Evolutionary conservation across 2,888 invertebrate species (phyloP).

Genomic region (Pharmacophagus antenor): DNA sequence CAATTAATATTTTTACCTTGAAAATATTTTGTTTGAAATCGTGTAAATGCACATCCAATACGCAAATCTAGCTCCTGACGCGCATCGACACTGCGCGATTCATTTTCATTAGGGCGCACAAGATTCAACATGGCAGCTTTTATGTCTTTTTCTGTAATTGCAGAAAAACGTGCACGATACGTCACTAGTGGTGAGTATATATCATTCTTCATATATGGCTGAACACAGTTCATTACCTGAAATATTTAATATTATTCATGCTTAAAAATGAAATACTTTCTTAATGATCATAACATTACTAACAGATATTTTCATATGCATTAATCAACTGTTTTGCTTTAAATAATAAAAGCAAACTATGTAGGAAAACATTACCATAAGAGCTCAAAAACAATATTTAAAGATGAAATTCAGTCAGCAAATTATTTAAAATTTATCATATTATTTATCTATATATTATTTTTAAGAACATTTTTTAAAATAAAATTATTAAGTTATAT

Average conservation of each 20-base stretch:
- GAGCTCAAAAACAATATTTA: no score
- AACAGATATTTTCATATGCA: no score
- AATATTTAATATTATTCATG: constrained; percentile 20
- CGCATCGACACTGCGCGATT: constrained; percentile 97
- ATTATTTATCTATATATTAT: no score
- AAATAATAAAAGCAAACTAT: no score
- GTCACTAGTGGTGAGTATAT: constrained; percentile 83
- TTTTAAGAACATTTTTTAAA: no score
- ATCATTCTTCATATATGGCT: constrained; percentile 85
- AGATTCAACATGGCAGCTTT: constrained; percentile 94
- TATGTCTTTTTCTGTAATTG: constrained; percentile 98
- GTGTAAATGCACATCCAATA: constrained; percentile 99
- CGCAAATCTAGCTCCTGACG: constrained; percentile 98
- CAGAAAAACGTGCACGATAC: constrained; percentile 96
- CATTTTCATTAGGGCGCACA: constrained; percentile 95
- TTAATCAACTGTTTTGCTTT: no score
- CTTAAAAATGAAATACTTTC: background rate
- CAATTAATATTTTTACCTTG: constrained; percentile 81
- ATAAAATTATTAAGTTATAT: no score
- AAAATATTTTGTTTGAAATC: constrained; percentile 99
- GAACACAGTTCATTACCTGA: constrained; percentile 87
- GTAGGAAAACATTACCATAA: no score
- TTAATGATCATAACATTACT: no score
- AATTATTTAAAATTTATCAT: no score
- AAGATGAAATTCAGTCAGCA: no score